A percentile compares a stretch with the other conserved stretches of the same genome.
phyloP scores from a whole-genome alignment of 2,797 vertebrate species.

The Podargus strigoides region DNA sequence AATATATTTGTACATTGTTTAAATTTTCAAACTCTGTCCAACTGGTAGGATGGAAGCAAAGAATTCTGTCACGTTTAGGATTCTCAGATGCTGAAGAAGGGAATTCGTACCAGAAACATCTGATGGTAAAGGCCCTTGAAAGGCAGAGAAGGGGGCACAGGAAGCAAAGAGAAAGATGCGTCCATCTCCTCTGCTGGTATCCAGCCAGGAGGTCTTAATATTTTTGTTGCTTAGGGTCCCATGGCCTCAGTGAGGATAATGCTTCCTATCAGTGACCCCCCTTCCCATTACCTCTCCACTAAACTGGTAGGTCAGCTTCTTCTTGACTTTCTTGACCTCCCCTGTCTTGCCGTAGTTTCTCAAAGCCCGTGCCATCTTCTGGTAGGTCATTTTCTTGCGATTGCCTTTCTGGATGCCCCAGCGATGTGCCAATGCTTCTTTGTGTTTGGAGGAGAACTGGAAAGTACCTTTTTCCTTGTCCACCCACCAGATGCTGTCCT shows the following conservation, averaged over 20 bases:
- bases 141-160: slow-evolving; percentile 45
- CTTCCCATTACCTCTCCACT: slow-evolving; percentile 97
- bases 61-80: slow-evolving; percentile 57
- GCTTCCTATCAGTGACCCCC: slow-evolving; percentile 82
- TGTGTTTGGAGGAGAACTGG: slow-evolving; percentile 99
- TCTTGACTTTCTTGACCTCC: slow-evolving; percentile 98
- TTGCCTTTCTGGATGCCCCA: slow-evolving; percentile 99
- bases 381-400: slow-evolving; percentile 99
- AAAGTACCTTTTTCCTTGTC: slow-evolving; percentile 98
- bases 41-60: slow-evolving; percentile 52
- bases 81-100: slow-evolving; percentile 65
- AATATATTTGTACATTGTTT: slow-evolving; percentile 54
- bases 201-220: slow-evolving; percentile 54
- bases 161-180: slow-evolving; percentile 50
- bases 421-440: slow-evolving; percentile 92
- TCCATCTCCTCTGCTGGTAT: slow-evolving; percentile 46
- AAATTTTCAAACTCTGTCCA: slow-evolving; percentile 61
- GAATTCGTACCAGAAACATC: slow-evolving; percentile 71
- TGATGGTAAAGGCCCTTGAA: slow-evolving; percentile 41
- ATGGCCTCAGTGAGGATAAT: slow-evolving; percentile 78
- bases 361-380: slow-evolving; percentile 98
- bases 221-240: slow-evolving; percentile 46
- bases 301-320: slow-evolving; percentile 99
- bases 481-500: slow-evolving; percentile 99
- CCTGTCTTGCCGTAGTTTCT: slow-evolving; percentile 99